Base-by-base conservation (phyloP, 2,888 invertebrate genomes). In the Glaucopsyche alexis region DNA sequence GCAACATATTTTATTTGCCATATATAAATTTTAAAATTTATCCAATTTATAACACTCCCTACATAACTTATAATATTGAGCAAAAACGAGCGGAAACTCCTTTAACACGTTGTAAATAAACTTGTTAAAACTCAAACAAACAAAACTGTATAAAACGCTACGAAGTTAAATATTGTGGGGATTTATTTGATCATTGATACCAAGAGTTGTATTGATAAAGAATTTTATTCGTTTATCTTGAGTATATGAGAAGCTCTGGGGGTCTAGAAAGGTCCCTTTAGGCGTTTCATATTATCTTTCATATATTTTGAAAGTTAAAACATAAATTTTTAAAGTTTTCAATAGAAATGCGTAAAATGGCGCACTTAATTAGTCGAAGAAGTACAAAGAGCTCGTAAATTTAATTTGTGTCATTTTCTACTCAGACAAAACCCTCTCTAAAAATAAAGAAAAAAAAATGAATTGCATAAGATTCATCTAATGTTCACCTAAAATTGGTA, bases 81-180 rank as follows among this genome's bases (percentile, higher is more conserved):
- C 13, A 13, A 60, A 60, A 60, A 38, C 60, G 60, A 60, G 29
- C 60, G 60, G 60, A 60, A 38, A 60, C 60, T 38, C 60, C 60
- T 60, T 60, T 38, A 29, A 38, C 60, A 13, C 60, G 60, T 60
- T 60, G 29, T 7, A 60, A 29, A 60, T 38, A 60, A 38, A 60
- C 60, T 60, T 11, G 29, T 60, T 60, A 60, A 60, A 60, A 60
- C 29, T 60, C 29, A 29, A 7, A 38, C 60, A 29, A 38, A 29
- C 29, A 0, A 60, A 60, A 60, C 29, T 60, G 29, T 60, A 60
- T 7, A 14, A 16, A n/a, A 13, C 50, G 60, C 38, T 7, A 29
- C 29, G 13, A 14, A 60, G 29, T 60, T 14, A 60, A 60, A 60
- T 38, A 60, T 60, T 8, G 19, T 19, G 19, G 11, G 19, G 29